Percentiles rank a stretch among this genome's conserved stretches.
These are phyloP conservation scores for Drosophila lacicola DNA, from an alignment of 2,888 invertebrate species.

Conservation along the genomic window DNA sequence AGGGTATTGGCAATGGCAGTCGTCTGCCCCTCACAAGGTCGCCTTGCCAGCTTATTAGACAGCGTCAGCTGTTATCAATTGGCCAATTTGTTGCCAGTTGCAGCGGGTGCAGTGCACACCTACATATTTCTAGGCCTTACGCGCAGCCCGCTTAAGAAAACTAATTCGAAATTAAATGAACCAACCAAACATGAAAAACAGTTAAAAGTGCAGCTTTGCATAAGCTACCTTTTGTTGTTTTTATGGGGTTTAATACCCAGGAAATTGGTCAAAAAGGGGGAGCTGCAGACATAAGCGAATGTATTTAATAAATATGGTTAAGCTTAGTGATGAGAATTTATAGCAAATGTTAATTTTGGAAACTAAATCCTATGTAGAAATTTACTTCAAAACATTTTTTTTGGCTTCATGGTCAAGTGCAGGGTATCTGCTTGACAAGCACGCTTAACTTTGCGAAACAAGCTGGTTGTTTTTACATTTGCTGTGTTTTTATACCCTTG, in stretches of 20 bases:
- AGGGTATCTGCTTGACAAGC: background rate
- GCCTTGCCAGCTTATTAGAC: constrained; percentile 6
- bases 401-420: background rate
- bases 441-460: background rate
- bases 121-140: background rate
- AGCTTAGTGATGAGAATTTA: no score
- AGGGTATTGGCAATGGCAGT: constrained; percentile 37
- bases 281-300: background rate
- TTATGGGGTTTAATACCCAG: background rate
- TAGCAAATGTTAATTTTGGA: background rate
- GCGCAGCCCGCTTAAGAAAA: background rate
- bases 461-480: background rate
- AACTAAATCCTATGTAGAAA: no score
- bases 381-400: no score
- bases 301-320: background rate
- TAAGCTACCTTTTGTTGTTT: background rate
- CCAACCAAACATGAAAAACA: constrained; percentile 17
- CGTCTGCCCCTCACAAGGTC: constrained; percentile 41
- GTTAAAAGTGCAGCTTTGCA: constrained; percentile 19
- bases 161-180: constrained; percentile 5
- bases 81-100: constrained; percentile 11
- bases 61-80: constrained; percentile 43
- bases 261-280: no score
- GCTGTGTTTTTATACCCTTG: no score
- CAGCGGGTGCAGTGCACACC: background rate